Conservation (phyloP, 2,797 vertebrate species). For the Fistularia commersonii region DNA sequence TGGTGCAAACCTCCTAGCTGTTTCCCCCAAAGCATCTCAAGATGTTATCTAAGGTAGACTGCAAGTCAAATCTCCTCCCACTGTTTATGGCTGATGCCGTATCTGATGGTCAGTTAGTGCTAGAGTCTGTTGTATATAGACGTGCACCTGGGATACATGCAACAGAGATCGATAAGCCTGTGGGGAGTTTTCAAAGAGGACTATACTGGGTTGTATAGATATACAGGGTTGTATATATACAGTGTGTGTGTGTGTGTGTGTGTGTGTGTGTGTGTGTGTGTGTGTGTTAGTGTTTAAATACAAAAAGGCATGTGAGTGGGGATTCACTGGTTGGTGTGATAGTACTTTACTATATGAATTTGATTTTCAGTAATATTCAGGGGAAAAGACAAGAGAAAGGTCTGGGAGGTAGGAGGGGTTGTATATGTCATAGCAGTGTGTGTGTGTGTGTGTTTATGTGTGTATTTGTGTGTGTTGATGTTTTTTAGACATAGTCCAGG, state of each 20-base stretch:
- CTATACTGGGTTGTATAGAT: constrained; percentile 18
- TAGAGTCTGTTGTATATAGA: constrained; percentile 49
- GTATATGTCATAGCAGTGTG: constrained; percentile 9
- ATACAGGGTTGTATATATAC: constrained; percentile 26
- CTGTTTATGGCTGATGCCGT: constrained; percentile 28
- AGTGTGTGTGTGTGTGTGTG: constrained; percentile 15
- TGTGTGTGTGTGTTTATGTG: constrained; percentile 5
- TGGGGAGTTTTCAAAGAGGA: constrained; percentile 39
- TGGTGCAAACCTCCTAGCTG: constrained; percentile 1
- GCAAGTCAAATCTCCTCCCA: constrained; percentile 23
- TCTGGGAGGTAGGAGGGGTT: constrained; percentile 11
- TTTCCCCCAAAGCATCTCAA: constrained; percentile 34
- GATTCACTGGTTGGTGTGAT: constrained; percentile 20
- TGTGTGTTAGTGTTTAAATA: background rate
- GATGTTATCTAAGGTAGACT: constrained; percentile 32
- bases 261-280: constrained; percentile 10
- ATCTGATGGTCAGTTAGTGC: constrained; percentile 41
- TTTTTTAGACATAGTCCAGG: constrained; percentile 58
- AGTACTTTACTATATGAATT: constrained; percentile 12
- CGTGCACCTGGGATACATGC: constrained; percentile 50
- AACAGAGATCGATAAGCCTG: constrained; percentile 40
- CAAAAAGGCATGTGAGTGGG: constrained; percentile 15
- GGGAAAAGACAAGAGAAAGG: constrained; percentile 7
- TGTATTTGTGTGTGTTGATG: background rate
- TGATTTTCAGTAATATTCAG: constrained; percentile 23